These are phyloP conservation scores for Gymnarchus niloticus DNA, from an alignment of 2,113 vertebrate species.

Conservation along the genomic window DNA sequence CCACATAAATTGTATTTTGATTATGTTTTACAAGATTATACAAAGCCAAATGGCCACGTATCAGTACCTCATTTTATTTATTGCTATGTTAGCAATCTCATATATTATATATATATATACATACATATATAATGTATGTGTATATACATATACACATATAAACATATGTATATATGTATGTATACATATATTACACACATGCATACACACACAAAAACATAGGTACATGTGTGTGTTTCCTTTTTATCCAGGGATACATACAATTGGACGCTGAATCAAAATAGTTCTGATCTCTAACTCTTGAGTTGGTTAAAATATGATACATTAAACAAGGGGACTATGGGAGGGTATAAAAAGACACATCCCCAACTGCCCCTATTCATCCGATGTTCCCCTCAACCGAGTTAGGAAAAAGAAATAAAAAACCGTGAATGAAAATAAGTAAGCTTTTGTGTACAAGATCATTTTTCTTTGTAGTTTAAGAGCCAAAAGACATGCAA, in stretches of 20 bases:
- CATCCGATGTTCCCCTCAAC: constrained; percentile 48
- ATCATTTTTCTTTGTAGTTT: constrained; percentile 49
- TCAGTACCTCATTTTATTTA: constrained; percentile 88
- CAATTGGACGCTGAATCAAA: constrained; percentile 82
- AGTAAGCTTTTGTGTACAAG: constrained; percentile 75
- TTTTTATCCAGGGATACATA: constrained; percentile 75
- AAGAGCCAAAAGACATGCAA: constrained; percentile 79
- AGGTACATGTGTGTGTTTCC: constrained; percentile 67
- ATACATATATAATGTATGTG: constrained; percentile 20
- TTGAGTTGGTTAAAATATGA: constrained; percentile 68
- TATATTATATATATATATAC: constrained; percentile 46
- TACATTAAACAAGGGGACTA: constrained; percentile 35
- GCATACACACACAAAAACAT: constrained; percentile 34
- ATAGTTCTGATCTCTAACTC: constrained; percentile 71
- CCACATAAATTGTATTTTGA: constrained; percentile 74
- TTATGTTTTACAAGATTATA: constrained; percentile 77
- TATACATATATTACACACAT: constrained; percentile 4
- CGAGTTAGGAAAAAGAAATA: constrained; percentile 34
- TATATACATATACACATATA: constrained; percentile 41
- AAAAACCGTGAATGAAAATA: constrained; percentile 62
- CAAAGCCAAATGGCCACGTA: constrained; percentile 71
- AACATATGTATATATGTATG: constrained; percentile 17
- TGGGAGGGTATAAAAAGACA: constrained; percentile 76
- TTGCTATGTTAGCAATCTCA: constrained; percentile 78
- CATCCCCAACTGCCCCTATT: constrained; percentile 18